Conservation (phyloP, 2,113 vertebrate species). For the Rhodinocichla rosea region DNA sequence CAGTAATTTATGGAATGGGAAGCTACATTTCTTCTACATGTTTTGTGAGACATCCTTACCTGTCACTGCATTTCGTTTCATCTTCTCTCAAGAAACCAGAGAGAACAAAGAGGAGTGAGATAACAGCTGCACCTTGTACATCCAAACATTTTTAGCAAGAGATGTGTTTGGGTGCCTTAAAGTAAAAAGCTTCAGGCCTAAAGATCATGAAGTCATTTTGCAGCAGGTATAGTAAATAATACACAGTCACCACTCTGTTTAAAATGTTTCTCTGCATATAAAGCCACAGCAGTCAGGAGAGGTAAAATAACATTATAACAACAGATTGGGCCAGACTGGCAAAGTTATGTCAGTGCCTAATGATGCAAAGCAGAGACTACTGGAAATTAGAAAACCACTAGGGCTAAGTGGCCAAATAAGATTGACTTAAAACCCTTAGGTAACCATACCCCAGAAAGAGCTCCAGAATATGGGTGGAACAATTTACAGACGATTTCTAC, state of each 20-base stretch:
- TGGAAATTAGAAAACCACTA: background rate
- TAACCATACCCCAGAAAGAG: background rate
- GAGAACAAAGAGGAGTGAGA: slow-evolving; percentile 15
- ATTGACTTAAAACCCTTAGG: background rate
- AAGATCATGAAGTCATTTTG: background rate
- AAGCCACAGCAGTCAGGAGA: background rate
- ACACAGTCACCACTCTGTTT: background rate
- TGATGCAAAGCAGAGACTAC: background rate
- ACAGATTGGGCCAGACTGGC: background rate
- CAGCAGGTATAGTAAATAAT: background rate
- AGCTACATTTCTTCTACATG: slow-evolving; percentile 20
- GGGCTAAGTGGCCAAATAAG: background rate
- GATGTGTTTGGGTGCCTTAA: background rate
- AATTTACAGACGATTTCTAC: background rate
- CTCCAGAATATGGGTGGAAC: rapidly evolving
- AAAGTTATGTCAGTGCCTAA: background rate
- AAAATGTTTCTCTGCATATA: background rate
- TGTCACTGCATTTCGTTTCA: slow-evolving; percentile 41
- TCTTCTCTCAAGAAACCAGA: slow-evolving; percentile 27
- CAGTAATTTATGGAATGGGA: slow-evolving; percentile 57
- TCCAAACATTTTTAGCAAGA: background rate
- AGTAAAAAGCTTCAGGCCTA: background rate
- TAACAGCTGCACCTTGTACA: background rate
- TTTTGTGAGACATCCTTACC: slow-evolving; percentile 58
- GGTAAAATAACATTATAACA: background rate